These are phyloP conservation scores for Phrynocephalus versicolor DNA, from an alignment of 2,113 vertebrate genomes.

Conservation along the genomic window DNA sequence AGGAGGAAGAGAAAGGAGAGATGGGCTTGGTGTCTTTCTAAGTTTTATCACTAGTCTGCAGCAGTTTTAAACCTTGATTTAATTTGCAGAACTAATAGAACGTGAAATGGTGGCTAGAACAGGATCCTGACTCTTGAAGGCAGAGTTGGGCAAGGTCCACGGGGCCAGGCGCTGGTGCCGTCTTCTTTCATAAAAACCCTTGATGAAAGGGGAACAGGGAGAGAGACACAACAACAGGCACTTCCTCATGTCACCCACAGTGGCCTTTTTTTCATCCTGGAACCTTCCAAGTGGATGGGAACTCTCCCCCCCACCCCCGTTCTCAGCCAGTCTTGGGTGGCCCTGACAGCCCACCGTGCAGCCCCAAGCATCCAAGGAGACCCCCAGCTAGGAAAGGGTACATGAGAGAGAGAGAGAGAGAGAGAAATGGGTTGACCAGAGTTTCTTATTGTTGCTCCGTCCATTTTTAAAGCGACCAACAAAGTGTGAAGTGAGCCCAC, in stretches of 20 bases:
- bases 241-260: not conserved
- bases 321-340: too few relatives aligned
- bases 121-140: constrained; percentile 66
- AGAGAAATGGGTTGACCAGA: constrained; percentile 15
- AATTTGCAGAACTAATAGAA: constrained; percentile 72
- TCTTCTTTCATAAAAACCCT: too few relatives aligned
- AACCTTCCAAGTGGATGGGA: not conserved
- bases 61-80: constrained; percentile 73
- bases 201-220: constrained; percentile 35
- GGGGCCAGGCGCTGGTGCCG: too few relatives aligned
- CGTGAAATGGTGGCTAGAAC: constrained; percentile 62
- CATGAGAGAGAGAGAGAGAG: too few relatives aligned
- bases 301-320: not conserved
- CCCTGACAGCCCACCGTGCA: not conserved
- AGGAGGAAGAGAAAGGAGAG: not conserved
- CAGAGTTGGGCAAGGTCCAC: too few relatives aligned
- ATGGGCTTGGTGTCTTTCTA: constrained; percentile 27
- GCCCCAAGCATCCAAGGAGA: not conserved
- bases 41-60: constrained; percentile 63
- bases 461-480: not conserved
- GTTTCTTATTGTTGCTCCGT: not conserved
- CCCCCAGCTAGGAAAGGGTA: not conserved
- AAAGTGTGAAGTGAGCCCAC: not conserved
- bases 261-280: not conserved
- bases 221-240: too few relatives aligned